phyloP scores from a whole-genome alignment of 2,797 vertebrate genomes.

The Rhincodon typus region DNA sequence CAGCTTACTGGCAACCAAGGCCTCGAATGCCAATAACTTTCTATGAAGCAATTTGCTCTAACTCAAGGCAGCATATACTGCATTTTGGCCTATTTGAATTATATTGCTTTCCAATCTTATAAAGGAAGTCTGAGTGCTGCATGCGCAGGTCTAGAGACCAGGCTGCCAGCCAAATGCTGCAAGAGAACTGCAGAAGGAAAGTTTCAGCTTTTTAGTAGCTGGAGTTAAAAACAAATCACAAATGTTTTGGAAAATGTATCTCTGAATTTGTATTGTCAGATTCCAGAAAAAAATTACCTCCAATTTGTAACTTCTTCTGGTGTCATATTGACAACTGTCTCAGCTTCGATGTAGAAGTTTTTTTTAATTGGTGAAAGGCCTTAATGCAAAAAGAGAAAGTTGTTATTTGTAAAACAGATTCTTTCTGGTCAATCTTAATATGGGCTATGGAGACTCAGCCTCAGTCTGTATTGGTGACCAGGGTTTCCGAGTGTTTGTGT shows the following conservation, averaged over 20 bases:
- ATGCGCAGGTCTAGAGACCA: background rate
- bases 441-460: background rate
- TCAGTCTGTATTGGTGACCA: background rate
- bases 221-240: background rate
- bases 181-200: background rate
- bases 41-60: background rate
- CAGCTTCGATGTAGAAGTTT: conserved; percentile 76
- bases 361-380: conserved; percentile 78
- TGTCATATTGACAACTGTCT: conserved; percentile 63
- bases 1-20: background rate
- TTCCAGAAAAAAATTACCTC: conserved; percentile 62
- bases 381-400: conserved; percentile 48
- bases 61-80: background rate
- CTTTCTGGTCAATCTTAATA: background rate
- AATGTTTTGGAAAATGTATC: background rate
- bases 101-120: background rate
- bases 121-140: background rate
- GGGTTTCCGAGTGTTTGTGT: background rate
- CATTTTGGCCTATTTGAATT: background rate
- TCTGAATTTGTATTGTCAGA: background rate
- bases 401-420: background rate
- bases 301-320: conserved; percentile 66
- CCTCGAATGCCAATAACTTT: background rate
- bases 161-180: background rate
- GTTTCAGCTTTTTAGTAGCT: background rate